Base-by-base conservation (phyloP, 2,797 vertebrate genomes). In the Poeciliopsis presidionis region DNA sequence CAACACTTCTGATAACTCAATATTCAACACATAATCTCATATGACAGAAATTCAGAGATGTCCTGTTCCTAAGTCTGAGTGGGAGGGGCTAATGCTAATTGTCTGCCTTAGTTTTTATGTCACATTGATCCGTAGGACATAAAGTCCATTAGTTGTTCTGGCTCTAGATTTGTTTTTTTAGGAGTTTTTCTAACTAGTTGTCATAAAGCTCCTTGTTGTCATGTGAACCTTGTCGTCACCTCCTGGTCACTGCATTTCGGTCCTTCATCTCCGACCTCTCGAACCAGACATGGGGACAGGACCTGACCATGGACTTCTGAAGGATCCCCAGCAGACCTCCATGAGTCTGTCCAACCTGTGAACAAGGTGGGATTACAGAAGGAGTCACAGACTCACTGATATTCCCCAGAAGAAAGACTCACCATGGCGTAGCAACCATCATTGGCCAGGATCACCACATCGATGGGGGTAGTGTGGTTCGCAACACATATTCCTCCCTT, bases 371-470 rank as follows among this genome's bases (percentile, higher is more conserved):
- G n/a, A 43, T 76, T 25, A 71, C 22, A 70, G 55, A 69, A 47
- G 14, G 28, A 5, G 2, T 6, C 30, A 51, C 39, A 28, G 45
- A 76, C 41, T 7, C 7, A 20, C 14, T 22, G 2, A 9, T 33
- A 5, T 59, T 28, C 4, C n/a, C 18, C 18, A 51, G 1, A 7
- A 18, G 14, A 4, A 5, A 30, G 20, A 84, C 97, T 87, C 95
- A 99, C 98, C 98, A 99, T 99, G 14, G 98, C 97, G 49, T 99
- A 99, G 91, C 98, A 98, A 84, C 98, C 96, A 76, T 99, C 97
- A 0, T 97, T 99, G 33, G 97, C 96, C 94, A 99, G 92, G 81
- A 99, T 99, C 77, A 99, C 95, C 0, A 97, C 94, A 49, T 99
- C 98, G 43, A 99, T 99, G 0, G 98, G 98, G 2, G 98, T 97